Evolutionary conservation across 1,140 invertebrate species (phyloP).

Genomic region (Halictus rubicundus): DNA sequence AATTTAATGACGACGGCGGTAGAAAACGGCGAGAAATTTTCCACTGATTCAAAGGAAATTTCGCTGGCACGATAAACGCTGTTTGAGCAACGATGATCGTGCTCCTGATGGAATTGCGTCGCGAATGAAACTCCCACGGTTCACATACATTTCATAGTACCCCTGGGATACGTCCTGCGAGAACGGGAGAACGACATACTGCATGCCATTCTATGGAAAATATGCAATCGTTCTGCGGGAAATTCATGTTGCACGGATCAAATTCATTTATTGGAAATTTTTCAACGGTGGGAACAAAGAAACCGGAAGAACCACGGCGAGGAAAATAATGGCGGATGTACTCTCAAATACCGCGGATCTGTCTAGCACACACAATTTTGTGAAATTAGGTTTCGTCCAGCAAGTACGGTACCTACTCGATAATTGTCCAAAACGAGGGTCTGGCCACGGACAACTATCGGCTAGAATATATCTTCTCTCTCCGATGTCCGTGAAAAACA

Average conservation of each 20-base stretch:
- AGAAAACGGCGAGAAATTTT: too few species aligned
- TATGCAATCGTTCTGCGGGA: constrained; percentile 36
- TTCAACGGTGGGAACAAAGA: neutral
- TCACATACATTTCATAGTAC: constrained; percentile 43
- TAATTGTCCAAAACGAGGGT: too few species aligned
- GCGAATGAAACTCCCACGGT: constrained; percentile 29
- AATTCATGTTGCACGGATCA: constrained; percentile 32
- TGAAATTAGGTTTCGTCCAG: too few species aligned
- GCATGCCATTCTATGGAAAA: constrained; percentile 19
- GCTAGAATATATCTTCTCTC: too few species aligned
- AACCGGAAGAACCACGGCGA: neutral
- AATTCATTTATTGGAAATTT: constrained; percentile 8
- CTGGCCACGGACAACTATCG: too few species aligned
- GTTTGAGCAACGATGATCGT: constrained; percentile 19
- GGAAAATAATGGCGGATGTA: too few species aligned
- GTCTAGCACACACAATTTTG: too few species aligned
- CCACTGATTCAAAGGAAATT: neutral
- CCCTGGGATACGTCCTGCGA: constrained; percentile 34
- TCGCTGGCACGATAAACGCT: neutral
- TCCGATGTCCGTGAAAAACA: too few species aligned
- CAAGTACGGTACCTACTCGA: too few species aligned
- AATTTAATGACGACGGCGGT: too few species aligned
- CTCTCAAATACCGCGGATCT: too few species aligned
- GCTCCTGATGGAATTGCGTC: constrained; percentile 1
- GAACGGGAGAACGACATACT: constrained; percentile 15